Percentiles rank a stretch among this genome's conserved stretches.
Evolutionary conservation across 2,888 invertebrate species (phyloP).

Genomic region (Melangyna quadrimaculata): DNA sequence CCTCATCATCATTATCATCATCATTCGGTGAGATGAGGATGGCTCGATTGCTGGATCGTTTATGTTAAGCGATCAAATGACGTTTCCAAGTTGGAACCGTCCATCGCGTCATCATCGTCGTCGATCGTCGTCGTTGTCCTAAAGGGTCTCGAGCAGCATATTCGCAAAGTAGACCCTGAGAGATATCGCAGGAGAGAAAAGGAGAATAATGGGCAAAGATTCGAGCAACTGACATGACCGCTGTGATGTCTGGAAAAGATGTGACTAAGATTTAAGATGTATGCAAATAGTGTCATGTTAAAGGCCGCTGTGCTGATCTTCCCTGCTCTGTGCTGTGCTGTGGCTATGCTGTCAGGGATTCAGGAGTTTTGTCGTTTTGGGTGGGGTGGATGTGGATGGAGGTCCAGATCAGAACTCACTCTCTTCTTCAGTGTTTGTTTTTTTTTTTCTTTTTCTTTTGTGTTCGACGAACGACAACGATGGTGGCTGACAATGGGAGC

Average conservation of each 20-base stretch:
- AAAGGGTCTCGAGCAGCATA: conserved; percentile 46
- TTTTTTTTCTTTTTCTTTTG: conserved; percentile 56
- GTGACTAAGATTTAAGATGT: conserved; percentile 74
- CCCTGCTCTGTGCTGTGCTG: neutral
- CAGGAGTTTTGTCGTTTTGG: conserved; percentile 56
- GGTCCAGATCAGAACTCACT: neutral
- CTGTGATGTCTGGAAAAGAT: conserved; percentile 71
- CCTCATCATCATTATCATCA: conserved; percentile 27
- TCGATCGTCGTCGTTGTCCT: conserved; percentile 35
- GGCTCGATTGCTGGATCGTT: conserved; percentile 64
- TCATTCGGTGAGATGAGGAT: conserved; percentile 52
- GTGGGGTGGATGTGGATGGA: conserved; percentile 48
- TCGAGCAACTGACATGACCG: conserved; percentile 72
- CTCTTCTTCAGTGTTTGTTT: neutral
- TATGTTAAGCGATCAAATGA: conserved; percentile 67
- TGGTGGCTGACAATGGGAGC: conserved; percentile 54
- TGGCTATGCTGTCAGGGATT: conserved; percentile 20
- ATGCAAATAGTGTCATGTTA: conserved; percentile 74
- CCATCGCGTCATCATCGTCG: conserved; percentile 13
- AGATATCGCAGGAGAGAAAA: conserved; percentile 21
- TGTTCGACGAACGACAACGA: conserved; percentile 33
- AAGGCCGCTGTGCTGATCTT: conserved; percentile 32
- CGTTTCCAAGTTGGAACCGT: conserved; percentile 36
- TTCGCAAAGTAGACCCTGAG: conserved; percentile 19
- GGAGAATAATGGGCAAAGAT: conserved; percentile 65